Evolutionary conservation across 1,140 invertebrate species (phyloP).

Genomic region (Diachasmimorpha longicaudata): DNA sequence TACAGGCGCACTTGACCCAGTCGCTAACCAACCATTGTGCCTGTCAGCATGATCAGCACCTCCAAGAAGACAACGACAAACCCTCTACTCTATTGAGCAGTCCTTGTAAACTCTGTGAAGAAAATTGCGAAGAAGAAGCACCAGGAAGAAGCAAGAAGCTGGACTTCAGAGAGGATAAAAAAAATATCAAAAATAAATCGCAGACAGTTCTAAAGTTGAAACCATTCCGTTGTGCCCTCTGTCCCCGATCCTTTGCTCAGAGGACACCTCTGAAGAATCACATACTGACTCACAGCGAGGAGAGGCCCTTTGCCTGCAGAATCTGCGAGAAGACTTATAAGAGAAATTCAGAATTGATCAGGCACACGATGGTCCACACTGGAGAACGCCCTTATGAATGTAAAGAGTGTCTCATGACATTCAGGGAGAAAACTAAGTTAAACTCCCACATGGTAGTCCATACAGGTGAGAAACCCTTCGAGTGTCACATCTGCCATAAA

Average conservation of each 20-base stretch:
- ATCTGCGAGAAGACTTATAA: slow-evolving; percentile 63
- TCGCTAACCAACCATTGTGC: background rate
- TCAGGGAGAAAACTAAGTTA: slow-evolving; percentile 65
- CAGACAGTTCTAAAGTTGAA: slow-evolving; percentile 72
- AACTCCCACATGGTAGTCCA: slow-evolving; percentile 77
- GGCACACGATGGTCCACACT: slow-evolving; percentile 63
- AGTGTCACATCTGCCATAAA: slow-evolving; percentile 68
- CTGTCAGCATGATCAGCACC: background rate
- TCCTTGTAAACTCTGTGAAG: slow-evolving; percentile 62
- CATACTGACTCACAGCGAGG: slow-evolving; percentile 57
- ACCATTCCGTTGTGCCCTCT: slow-evolving; percentile 73
- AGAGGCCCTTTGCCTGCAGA: slow-evolving; percentile 65
- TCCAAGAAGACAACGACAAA: slow-evolving; percentile 32
- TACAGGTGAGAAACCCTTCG: slow-evolving; percentile 70
- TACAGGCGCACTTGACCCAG: background rate
- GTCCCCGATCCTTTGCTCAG: slow-evolving; percentile 50
- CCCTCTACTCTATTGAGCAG: slow-evolving; percentile 43
- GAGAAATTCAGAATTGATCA: slow-evolving; percentile 62
- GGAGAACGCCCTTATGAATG: slow-evolving; percentile 66
- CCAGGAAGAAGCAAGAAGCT: background rate
- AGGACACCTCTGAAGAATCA: slow-evolving; percentile 56
- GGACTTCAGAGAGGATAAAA: background rate
- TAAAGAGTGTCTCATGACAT: slow-evolving; percentile 64
- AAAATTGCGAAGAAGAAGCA: slow-evolving; percentile 63
- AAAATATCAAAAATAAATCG: slow-evolving; percentile 35